Base-by-base conservation (phyloP, 2,113 vertebrate genomes). In the Eublepharis macularius region DNA sequence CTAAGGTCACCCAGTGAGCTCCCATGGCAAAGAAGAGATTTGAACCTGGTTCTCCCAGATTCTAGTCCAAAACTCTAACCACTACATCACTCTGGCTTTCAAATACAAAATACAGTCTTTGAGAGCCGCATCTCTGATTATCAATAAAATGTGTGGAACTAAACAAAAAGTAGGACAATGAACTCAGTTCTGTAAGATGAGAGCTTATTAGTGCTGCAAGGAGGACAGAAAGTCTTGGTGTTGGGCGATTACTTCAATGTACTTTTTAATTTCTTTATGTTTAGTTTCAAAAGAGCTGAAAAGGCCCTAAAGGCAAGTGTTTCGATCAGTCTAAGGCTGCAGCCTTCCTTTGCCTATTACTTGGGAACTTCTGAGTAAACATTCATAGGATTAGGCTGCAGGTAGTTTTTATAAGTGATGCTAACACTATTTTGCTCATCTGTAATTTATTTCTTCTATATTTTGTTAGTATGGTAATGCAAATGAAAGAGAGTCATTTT, bases 201-300 rank as follows among this genome's bases (percentile, higher is more conserved):
- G 54, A 75, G 6, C n/a, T n/a, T 2, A 57, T 6, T 36, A n/a
- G 32, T 60, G 41, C 39, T 26, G 82, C 90, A 6, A 78, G 0
- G 74, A 76, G 79, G 88, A 86, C 19, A 66, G 85, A 21, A 78
- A 45, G 49, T 83, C 80, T 60, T 26, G 24, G 86, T 83, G n/a
- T 26, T 54, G 63, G 12, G 11, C 34, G 41, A 49, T 17, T 1
- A 17, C 76, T 76, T 51, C 21, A n/a, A 45, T 21, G 21, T 9
- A 8, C 29, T 70, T 41, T 51, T 82, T 68, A n/a, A 60, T 24
- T 1, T 63, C 13, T 47, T 76, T 74, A 87, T 91, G 89, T 32
- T 84, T 88, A 91, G 72, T 83, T 90, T 87, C 73, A 85, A 82
- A 81, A 80, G 84, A 77, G 43, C 34, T 65, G 14, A 84, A 80